A percentile compares a stretch with the other conserved stretches of the same genome.
Conservation (phyloP, 2,797 vertebrate species). For the Moxostoma hubbsi region DNA sequence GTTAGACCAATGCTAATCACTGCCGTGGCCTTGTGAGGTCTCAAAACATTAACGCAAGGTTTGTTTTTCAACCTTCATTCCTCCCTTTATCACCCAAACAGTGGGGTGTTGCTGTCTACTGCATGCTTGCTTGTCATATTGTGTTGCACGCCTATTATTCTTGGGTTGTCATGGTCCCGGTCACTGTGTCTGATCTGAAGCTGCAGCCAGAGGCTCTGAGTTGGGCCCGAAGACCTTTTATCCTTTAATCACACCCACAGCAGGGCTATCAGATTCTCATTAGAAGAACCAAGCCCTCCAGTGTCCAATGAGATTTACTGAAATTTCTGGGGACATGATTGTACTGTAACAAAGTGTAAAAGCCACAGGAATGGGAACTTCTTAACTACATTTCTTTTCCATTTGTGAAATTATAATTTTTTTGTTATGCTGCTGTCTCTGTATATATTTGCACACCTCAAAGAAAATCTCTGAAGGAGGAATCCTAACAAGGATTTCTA, state of each 20-base stretch:
- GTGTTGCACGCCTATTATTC: slow-evolving; percentile 1
- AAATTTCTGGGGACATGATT: not conserved
- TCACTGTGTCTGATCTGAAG: slow-evolving; percentile 2
- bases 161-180: not conserved
- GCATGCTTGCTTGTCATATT: slow-evolving; percentile 25
- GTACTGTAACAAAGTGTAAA: not conserved
- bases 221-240: slow-evolving; percentile 17
- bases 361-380: not conserved
- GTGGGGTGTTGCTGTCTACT: not conserved
- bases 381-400: not conserved
- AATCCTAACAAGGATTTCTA: not conserved
- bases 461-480: not conserved
- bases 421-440: too few relatives aligned
- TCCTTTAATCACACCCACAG: slow-evolving; percentile 16
- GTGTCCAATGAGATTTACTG: not conserved
- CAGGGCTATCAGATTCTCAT: slow-evolving; percentile 36
- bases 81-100: slow-evolving; percentile 12
- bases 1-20: not conserved
- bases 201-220: not conserved
- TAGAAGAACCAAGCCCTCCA: slow-evolving; percentile 26
- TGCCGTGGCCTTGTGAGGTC: not conserved
- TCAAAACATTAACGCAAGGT: not conserved
- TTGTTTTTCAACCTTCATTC: slow-evolving; percentile 7
- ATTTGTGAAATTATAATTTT: too few relatives aligned
- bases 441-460: not conserved